Percentiles rank a stretch among this genome's conserved stretches.
Evolutionary conservation across 2,888 invertebrate species (phyloP).

Genomic region (Zygothrica quintamaculata): DNA sequence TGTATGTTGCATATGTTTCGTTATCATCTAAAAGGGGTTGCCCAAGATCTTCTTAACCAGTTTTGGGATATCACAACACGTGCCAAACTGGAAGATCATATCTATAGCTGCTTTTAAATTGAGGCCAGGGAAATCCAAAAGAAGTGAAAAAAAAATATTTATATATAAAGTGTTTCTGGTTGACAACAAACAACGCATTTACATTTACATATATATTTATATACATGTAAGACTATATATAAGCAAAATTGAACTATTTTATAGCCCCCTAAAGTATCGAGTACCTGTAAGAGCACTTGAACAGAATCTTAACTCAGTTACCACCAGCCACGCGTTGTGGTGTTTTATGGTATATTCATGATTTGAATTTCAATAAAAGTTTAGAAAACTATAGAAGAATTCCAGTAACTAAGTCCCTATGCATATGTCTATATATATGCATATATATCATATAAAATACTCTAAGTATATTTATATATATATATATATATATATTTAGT

Average conservation of each 20-base stretch:
- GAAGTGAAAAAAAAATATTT: too few relatives aligned
- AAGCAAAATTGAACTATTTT: background rate
- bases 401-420: background rate
- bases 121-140: too few relatives aligned
- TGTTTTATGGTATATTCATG: constrained; percentile 41
- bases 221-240: too few relatives aligned
- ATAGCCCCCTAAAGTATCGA: background rate
- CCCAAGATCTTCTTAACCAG: constrained; percentile 19
- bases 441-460: constrained; percentile 9
- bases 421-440: background rate
- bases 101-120: too few relatives aligned
- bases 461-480: background rate
- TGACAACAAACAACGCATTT: too few relatives aligned
- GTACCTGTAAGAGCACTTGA: constrained; percentile 12
- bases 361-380: constrained; percentile 64
- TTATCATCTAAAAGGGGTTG: constrained; percentile 3
- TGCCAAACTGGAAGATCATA: background rate
- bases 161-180: too few relatives aligned
- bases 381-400: constrained; percentile 33
- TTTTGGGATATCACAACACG: too few relatives aligned
- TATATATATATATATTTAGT: constrained; percentile 5
- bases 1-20: background rate
- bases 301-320: constrained; percentile 38
- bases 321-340: constrained; percentile 15
- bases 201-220: too few relatives aligned